A percentile compares a stretch with the other conserved stretches of the same genome.
These are phyloP conservation scores for Patella vulgata DNA, from an alignment of 1,140 invertebrate species.

Conservation along the genomic window DNA sequence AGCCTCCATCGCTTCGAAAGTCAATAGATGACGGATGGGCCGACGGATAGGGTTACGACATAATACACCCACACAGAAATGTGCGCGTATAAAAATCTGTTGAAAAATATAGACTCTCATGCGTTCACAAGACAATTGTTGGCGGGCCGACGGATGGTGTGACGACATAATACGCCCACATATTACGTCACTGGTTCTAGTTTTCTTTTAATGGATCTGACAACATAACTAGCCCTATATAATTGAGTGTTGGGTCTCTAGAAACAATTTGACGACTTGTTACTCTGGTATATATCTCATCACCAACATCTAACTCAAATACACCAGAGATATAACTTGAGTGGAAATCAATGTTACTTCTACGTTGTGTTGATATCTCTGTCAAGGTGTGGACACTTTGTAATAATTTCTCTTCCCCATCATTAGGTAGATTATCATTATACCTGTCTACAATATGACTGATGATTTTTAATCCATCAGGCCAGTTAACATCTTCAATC, in stretches of 20 bases:
- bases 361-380: background rate
- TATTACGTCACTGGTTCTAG: too few species aligned
- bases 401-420: background rate
- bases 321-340: constrained; percentile 2
- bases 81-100: too few species aligned
- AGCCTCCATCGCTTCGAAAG: too few species aligned
- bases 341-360: background rate
- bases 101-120: too few species aligned
- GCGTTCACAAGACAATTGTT: too few species aligned
- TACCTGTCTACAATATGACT: constrained; percentile 1
- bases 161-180: too few species aligned
- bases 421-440: background rate
- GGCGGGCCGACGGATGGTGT: too few species aligned
- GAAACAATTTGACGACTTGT: background rate
- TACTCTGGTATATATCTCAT: constrained; percentile 3
- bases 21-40: too few species aligned
- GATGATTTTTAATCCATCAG: background rate
- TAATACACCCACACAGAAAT: too few species aligned
- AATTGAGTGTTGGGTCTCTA: background rate
- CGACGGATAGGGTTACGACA: too few species aligned
- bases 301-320: background rate
- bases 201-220: too few species aligned
- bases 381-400: background rate
- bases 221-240: background rate
- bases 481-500: background rate